Conservation (phyloP, 2,113 vertebrate species). For the Charina bottae region DNA sequence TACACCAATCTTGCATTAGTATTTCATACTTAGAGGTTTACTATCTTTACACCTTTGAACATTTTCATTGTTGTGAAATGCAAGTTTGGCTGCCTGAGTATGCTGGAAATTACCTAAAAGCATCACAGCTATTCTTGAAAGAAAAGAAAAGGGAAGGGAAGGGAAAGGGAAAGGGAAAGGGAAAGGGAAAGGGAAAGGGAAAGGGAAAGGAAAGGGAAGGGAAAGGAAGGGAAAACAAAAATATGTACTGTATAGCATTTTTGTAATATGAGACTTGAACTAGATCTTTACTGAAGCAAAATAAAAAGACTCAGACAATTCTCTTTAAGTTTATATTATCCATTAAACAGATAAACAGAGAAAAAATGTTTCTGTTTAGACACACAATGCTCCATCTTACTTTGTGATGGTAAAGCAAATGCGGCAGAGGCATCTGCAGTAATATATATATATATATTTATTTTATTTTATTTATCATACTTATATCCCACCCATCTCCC, state of each 20-base stretch:
- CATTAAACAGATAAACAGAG: not conserved
- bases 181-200: not conserved
- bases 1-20: not conserved
- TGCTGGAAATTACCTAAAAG: not conserved
- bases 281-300: not conserved
- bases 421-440: not conserved
- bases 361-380: not conserved
- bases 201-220: not conserved
- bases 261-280: not conserved
- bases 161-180: not conserved
- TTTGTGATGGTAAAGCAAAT: not conserved
- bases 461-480: no score
- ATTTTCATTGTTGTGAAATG: not conserved
- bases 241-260: not conserved
- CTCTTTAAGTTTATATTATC: not conserved
- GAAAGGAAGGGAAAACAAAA: not conserved
- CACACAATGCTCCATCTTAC: no score
- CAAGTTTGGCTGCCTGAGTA: not conserved
- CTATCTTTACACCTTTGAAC: not conserved
- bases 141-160: not conserved
- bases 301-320: not conserved
- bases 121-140: not conserved
- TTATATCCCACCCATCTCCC: no score
- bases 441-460: no score
- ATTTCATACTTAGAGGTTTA: not conserved